Conservation (phyloP, 2,888 invertebrate genomes). For the Mimas tiliae region DNA sequence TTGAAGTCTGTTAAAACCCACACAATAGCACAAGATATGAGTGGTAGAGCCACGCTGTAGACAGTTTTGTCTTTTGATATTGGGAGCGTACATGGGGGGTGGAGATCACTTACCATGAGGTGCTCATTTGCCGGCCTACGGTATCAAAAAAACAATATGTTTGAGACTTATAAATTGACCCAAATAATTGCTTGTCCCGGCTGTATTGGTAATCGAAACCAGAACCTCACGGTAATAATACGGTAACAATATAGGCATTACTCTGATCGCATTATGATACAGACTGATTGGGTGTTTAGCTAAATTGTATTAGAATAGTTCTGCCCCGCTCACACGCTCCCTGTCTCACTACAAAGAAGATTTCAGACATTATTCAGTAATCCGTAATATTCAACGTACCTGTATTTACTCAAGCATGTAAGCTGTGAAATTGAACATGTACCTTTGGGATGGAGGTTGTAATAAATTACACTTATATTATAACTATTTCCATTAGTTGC, state of each 20-base stretch:
- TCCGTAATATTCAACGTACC: conserved; percentile 33
- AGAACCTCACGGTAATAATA: neutral
- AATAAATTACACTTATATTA: neutral
- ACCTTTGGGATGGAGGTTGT: neutral
- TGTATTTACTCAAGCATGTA: conserved; percentile 32
- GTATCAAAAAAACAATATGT: no score
- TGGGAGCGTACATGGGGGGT: no score
- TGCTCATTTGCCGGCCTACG: no score
- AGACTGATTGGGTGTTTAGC: neutral
- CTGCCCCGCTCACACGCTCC: neutral
- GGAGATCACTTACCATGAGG: no score
- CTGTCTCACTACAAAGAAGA: conserved; percentile 29
- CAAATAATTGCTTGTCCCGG: no score
- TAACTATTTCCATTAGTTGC: neutral
- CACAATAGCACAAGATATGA: no score
- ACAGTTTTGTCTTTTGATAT: no score
- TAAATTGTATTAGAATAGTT: neutral
- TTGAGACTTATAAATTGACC: no score
- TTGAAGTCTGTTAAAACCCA: no score
- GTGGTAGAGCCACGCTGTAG: no score
- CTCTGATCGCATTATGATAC: neutral
- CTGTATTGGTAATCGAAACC: no score
- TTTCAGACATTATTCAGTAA: conserved; percentile 37
- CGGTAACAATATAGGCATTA: neutral
- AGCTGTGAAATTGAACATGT: conserved; percentile 32